phyloP scores from a whole-genome alignment of 2,113 vertebrate genomes.

The Damaliscus lunatus region DNA sequence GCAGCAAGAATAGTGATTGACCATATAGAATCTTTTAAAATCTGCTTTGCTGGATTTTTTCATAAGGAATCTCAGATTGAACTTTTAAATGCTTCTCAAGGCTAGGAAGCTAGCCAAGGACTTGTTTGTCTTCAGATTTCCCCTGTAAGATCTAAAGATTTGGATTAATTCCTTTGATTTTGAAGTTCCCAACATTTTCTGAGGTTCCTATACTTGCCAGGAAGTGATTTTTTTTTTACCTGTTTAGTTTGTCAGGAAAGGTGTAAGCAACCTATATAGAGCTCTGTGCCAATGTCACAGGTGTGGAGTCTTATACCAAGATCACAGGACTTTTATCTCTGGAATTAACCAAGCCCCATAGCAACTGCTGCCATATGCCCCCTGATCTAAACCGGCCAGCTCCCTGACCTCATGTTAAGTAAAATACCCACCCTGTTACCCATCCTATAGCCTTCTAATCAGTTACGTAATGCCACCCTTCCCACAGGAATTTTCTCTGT shows the following conservation, averaged over 20 bases:
- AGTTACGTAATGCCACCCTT: neutral
- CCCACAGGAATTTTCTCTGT: neutral
- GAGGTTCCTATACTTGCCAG: neutral
- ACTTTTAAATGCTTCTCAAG: neutral
- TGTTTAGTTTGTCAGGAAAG: neutral
- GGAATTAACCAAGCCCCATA: neutral
- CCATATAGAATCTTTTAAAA: neutral
- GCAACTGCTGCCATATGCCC: neutral
- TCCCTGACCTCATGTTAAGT: neutral
- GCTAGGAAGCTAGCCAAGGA: neutral
- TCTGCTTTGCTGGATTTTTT: neutral
- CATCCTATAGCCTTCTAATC: neutral
- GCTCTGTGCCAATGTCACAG: neutral
- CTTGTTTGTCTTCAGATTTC: neutral
- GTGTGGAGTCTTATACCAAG: neutral
- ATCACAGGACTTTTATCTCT: neutral
- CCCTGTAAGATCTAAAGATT: neutral
- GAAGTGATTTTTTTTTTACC: neutral
- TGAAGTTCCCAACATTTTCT: neutral
- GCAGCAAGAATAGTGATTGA: neutral
- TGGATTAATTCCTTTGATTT: neutral
- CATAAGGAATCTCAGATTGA: neutral
- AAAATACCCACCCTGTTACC: neutral
- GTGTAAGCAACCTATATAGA: neutral
- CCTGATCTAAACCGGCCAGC: neutral